Evolutionary conservation across 2,113 vertebrate species (phyloP), one percentile per base, ranked within the genome.

Genomic region (Coreoperca whiteheadi): DNA sequence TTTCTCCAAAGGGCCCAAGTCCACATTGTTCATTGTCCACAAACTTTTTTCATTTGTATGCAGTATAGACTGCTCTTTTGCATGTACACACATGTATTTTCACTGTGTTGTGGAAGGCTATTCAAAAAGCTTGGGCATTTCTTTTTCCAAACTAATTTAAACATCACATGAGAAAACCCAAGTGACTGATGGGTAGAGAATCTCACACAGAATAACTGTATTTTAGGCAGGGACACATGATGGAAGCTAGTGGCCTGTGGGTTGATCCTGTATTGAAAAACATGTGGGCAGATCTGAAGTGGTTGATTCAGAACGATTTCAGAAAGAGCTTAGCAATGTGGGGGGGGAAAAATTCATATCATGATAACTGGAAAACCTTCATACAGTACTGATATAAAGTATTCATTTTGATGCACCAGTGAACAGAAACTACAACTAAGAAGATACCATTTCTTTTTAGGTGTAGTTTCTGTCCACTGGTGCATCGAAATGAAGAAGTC

Each of bases 221-320:
- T 85, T 77, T 89, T 30, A 53, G 18, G 54, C 80, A 77, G 84
- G 57, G 72, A 84, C 66, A 50, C 72, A 77, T 56, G 80, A 83
- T 28, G 79, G 79, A 79, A 82, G 64, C 76, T 68, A 34, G 43
- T 68, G 81, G 69, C 76, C 75, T 66, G 82, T 88, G 82, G 69
- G 84, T 75, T 85, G 86, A 85, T 60, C 65, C 71, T 77, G 75
- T 64, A 73, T 82, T 74, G 86, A 77, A 88, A 89, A 89, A 81
- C 77, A 67, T 71, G 87, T 89, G 84, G 86, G 87, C 84, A 82
- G 88, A 84, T 77, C 83, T 88, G 73, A 88, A 84, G 81, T 77
- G 83, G 68, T 74, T 84, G 84, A 86, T 88, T 86, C 84, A 79
- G 60, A 67, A 50, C 20, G 6, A 73, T 79, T 69, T 78, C 68